phyloP scores from a whole-genome alignment of 2,888 invertebrate species.

The Drosophila pullipes region DNA sequence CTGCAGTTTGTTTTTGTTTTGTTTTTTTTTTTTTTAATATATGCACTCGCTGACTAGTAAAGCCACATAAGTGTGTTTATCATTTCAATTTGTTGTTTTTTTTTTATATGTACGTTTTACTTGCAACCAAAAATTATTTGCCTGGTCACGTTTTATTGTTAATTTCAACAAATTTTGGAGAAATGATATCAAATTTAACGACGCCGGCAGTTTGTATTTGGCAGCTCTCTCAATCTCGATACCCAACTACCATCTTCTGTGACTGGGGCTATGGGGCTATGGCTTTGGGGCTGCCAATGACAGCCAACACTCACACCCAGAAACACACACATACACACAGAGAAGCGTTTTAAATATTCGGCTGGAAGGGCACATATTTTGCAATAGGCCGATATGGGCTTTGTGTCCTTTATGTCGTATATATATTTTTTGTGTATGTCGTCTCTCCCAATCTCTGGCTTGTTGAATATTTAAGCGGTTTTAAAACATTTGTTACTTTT shows the following conservation, averaged over 20 bases:
- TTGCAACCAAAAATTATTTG: conserved; percentile 63
- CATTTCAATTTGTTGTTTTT: conserved; percentile 6
- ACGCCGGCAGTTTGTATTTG: conserved; percentile 28
- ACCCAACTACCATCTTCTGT: conserved; percentile 5
- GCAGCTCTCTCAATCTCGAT: conserved; percentile 3
- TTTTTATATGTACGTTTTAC: background rate
- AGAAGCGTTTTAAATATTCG: conserved; percentile 52
- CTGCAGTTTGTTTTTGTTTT: background rate
- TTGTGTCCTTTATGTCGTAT: conserved; percentile 52
- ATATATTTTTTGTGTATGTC: conserved; percentile 10
- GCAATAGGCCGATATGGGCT: conserved; percentile 74
- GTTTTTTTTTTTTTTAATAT: background rate
- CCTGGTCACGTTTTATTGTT: conserved; percentile 80
- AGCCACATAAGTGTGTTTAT: conserved; percentile 3
- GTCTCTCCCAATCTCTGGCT: conserved; percentile 44
- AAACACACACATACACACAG: conserved; percentile 5
- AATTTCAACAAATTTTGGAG: conserved; percentile 72
- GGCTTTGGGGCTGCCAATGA: conserved; percentile 21
- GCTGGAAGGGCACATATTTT: conserved; percentile 72
- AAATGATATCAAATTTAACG: conserved; percentile 75
- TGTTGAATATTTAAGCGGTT: conserved; percentile 82
- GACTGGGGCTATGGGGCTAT: conserved; percentile 11
- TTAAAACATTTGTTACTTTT: conserved; percentile 73
- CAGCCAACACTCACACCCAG: conserved; percentile 17
- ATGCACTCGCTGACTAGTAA: conserved; percentile 6